A percentile compares a stretch with the other conserved stretches of the same genome.
phyloP scores from a whole-genome alignment of 2,797 vertebrate genomes.

The Sebastes minor region DNA sequence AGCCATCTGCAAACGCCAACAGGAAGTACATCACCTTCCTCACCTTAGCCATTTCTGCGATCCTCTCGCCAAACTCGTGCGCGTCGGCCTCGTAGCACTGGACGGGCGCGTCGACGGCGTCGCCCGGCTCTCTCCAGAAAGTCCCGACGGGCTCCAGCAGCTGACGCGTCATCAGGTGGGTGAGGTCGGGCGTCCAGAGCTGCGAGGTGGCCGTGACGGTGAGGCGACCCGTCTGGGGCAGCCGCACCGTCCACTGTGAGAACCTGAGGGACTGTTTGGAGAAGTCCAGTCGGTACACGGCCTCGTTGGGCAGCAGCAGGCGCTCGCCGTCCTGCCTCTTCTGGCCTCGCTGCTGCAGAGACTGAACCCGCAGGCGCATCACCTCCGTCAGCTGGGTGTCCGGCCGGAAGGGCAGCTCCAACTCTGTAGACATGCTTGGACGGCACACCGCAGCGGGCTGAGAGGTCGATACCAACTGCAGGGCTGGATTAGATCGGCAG shows the following conservation, averaged over 20 bases:
- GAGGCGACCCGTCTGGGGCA: slow-evolving; percentile 82
- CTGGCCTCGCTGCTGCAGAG: slow-evolving; percentile 86
- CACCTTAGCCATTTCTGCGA: slow-evolving; percentile 89
- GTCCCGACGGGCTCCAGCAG: slow-evolving; percentile 89
- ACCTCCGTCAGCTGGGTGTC: slow-evolving; percentile 86
- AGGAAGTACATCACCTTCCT: slow-evolving; percentile 97
- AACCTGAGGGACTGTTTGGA: slow-evolving; percentile 83
- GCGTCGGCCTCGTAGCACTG: slow-evolving; percentile 89
- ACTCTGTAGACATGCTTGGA: slow-evolving; percentile 57
- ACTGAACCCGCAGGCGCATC: slow-evolving; percentile 89
- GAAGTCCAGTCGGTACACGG: slow-evolving; percentile 90
- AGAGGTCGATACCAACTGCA: neutral
- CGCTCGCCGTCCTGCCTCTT: slow-evolving; percentile 90
- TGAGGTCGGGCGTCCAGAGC: slow-evolving; percentile 96
- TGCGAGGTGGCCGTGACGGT: slow-evolving; percentile 90
- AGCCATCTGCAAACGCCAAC: slow-evolving; percentile 84
- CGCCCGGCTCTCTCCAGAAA: slow-evolving; percentile 85
- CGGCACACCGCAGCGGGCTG: neutral
- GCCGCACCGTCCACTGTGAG: slow-evolving; percentile 82
- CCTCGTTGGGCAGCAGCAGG: slow-evolving; percentile 85
- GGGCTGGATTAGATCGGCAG: slow-evolving; percentile 21
- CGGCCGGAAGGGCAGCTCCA: slow-evolving; percentile 80
- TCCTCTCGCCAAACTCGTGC: slow-evolving; percentile 91
- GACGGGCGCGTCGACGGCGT: neutral
- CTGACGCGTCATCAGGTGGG: slow-evolving; percentile 92